Evolutionary conservation across 2,113 vertebrate species (phyloP), one percentile per base, ranked within the genome.

Genomic region (Scalopus aquaticus): DNA sequence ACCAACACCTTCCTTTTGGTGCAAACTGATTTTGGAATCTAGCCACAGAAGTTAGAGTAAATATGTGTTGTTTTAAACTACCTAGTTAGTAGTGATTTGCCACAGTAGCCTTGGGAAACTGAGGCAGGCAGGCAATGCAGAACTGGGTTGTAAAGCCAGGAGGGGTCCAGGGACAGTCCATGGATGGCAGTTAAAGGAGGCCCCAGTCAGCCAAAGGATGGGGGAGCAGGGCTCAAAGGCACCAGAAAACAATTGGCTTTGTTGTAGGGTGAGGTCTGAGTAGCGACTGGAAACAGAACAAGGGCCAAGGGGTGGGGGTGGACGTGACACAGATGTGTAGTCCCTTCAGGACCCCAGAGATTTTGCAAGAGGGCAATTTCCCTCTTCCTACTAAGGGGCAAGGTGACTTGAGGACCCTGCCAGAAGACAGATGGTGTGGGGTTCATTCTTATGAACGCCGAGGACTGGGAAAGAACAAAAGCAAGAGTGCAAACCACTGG

Each of bases 111-210:
- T 3, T 1, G 17, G 56, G 51, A 54, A 58, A 11, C 30, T 7
- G 15, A 26, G 1, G 1, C 1, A 44, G 12, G 64, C 3, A 1
- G 51, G 54, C 70, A 1, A 2, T 70, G 24, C 3, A 37, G 16
- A 22, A 9, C 19, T 5, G 15, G 17, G 65, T 51, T 44, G 4
- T 4, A 49, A 44, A 60, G 58, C 11, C 44, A 35, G 42, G 20
- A 42, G 6, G 5, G 8, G 7, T 12, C 15, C 8, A 8, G 5
- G 0, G 32, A 28, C 24, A 2, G 19, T 56, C 54, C 6, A 9
- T 6, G 54, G 44, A 44, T 9, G 5, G 44, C 9, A 9, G n/a
- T 54, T 56, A 56, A 56, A 56, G 54, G 54, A 56, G 54, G 19
- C 1, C 54, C 17, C 19, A 20, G 54, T 22, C 54, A 56, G 54